These are phyloP conservation scores for Alitta virens DNA, from an alignment of 2,888 invertebrate species.

Conservation along the genomic window DNA sequence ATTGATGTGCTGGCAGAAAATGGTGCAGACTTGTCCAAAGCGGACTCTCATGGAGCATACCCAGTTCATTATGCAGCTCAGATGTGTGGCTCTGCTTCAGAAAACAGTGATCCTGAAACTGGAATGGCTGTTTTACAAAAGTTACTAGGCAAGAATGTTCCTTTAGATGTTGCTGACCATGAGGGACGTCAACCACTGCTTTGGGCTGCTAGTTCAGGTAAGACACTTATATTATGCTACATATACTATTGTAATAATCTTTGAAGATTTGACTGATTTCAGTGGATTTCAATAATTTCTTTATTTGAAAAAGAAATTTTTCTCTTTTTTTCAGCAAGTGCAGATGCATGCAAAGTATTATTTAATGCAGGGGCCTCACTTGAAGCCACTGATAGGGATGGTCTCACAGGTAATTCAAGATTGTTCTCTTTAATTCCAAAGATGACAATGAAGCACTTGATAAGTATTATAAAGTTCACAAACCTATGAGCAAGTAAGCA, in stretches of 20 bases:
- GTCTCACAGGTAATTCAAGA: conserved; percentile 68
- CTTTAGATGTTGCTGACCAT: conserved; percentile 82
- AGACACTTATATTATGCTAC: too few species aligned
- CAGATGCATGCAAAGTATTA: conserved; percentile 84
- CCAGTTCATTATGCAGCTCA: conserved; percentile 97
- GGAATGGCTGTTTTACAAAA: conserved; percentile 80
- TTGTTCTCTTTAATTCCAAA: background rate
- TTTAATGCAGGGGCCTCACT: conserved; percentile 83
- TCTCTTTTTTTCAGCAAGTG: conserved; percentile 66
- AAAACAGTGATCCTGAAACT: conserved; percentile 51
- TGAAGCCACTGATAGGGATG: conserved; percentile 84
- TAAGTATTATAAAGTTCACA: too few species aligned
- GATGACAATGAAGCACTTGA: too few species aligned
- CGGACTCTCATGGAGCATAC: conserved; percentile 91
- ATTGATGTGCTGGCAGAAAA: conserved; percentile 77
- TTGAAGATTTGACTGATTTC: too few species aligned
- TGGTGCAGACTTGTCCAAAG: conserved; percentile 82
- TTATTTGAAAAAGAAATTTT: too few species aligned
- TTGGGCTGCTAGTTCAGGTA: conserved; percentile 95
- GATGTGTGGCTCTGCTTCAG: conserved; percentile 69
- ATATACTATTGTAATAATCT: too few species aligned
- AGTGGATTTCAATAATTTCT: too few species aligned
- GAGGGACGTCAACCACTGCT: conserved; percentile 91
- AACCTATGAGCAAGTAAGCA: too few species aligned
- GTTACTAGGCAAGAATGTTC: conserved; percentile 71